Percentiles rank a stretch among this genome's conserved stretches.
phyloP scores from a whole-genome alignment of 2,888 invertebrate genomes.

The Tetranychus truncatus region DNA sequence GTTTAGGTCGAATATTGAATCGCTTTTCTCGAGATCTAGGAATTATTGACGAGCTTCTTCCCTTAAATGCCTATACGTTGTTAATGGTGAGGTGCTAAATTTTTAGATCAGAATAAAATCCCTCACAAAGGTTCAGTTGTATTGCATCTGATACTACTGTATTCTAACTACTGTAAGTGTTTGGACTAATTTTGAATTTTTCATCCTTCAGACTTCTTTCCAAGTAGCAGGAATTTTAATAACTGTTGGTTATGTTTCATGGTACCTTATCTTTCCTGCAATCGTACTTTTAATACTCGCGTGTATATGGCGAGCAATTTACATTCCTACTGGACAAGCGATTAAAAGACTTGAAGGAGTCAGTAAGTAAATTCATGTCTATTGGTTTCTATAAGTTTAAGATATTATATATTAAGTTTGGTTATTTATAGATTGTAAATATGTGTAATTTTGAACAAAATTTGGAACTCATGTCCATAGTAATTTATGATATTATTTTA shows the following conservation, averaged over 20 bases:
- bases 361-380: constrained; percentile 41
- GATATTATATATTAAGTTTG: too few species aligned
- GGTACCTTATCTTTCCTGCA: constrained; percentile 32
- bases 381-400: too few species aligned
- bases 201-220: not conserved
- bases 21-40: constrained; percentile 35
- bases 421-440: too few species aligned
- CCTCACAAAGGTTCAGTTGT: constrained; percentile 47
- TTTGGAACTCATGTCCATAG: too few species aligned
- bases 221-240: not conserved
- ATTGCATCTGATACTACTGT: constrained; percentile 36
- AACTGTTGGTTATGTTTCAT: not conserved
- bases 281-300: constrained; percentile 34
- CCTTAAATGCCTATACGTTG: constrained; percentile 34
- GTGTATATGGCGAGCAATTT: constrained; percentile 34
- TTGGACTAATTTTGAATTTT: constrained; percentile 33
- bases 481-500: not conserved
- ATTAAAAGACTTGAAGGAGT: constrained; percentile 39
- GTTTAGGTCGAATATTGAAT: constrained; percentile 34
- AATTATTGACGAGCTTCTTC: constrained; percentile 34
- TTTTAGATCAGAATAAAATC: too few species aligned
- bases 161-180: constrained; percentile 35
- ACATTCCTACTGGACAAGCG: constrained; percentile 35
- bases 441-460: too few species aligned
- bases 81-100: constrained; percentile 30